Evolutionary conservation across 2,888 invertebrate genomes (phyloP), one percentile per base, ranked within the genome.

Genomic region (Mimachlamys varia): DNA sequence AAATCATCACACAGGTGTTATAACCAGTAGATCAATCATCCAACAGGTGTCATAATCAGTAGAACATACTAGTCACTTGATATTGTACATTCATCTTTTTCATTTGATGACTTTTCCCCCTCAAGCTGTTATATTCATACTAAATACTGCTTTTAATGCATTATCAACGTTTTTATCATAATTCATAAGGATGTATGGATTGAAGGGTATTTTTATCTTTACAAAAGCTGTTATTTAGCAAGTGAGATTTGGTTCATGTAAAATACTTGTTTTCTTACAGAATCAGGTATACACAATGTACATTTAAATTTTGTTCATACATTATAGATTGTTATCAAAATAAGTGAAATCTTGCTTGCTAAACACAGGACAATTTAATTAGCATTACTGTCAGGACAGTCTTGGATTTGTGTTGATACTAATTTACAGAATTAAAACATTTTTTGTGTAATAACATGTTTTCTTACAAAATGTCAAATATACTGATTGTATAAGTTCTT

Each of bases 11-110:
- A 76, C 76, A 76, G 76, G 13, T 76, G 76, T 76, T 76, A 76
- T 76, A 22, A 62, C n/a, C 62, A 62, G 62, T 62, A 22, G n/a
- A 22, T 62, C 62, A 76, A 76, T 76, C 76, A 76, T 76, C 33
- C 4, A 1, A 76, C 76, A 76, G 76, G 13, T 76, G 76, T 76
- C 33, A 76, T 76, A 22, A 62, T 62, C 62, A 62, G 62, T 62
- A 22, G n/a, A 22, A n/a, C 62, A n/a, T n/a, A n/a, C n/a, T n/a
- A 55, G 55, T 19, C 19, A 55, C 55, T 17, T 55, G n/a, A n/a
- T n/a, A n/a, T n/a, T n/a, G n/a, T n/a, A n/a, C n/a, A n/a, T n/a
- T n/a, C n/a, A n/a, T n/a, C 27, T 76, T 58, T 15, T 15, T 76
- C 76, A 27, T 76, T 33, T 12, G 12, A 27, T 27, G 3, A 10